These are phyloP conservation scores for Lasiurus borealis DNA, from an alignment of 2,113 vertebrate species.

Conservation along the genomic window DNA sequence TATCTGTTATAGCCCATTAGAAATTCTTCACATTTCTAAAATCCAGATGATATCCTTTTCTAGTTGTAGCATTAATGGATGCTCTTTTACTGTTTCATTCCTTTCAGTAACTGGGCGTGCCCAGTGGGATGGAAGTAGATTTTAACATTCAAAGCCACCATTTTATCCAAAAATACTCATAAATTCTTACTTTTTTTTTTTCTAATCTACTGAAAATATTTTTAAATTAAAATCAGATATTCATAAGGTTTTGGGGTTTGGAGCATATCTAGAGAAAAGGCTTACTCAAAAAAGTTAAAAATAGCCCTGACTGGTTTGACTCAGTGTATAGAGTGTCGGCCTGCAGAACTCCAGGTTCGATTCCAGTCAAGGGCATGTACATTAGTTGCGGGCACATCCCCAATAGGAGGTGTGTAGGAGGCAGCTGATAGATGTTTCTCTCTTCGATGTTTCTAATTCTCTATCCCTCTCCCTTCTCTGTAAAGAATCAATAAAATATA, in stretches of 20 bases:
- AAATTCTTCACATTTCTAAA: background rate
- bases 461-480: too few species aligned
- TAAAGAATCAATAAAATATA: too few species aligned
- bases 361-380: too few species aligned
- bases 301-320: too few species aligned
- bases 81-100: background rate
- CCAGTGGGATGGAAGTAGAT: background rate
- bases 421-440: too few species aligned
- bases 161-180: background rate
- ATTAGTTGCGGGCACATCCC: too few species aligned
- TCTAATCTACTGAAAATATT: background rate
- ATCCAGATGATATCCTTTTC: background rate
- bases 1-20: background rate
- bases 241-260: background rate
- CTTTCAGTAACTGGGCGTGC: background rate
- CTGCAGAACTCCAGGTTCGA: too few species aligned
- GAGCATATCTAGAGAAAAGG: background rate
- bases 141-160: background rate
- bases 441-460: too few species aligned
- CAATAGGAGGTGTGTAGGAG: too few species aligned
- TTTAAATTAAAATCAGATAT: background rate
- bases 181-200: background rate
- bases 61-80: too few species aligned
- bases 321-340: too few species aligned
- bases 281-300: background rate